These are phyloP conservation scores for Calypte anna DNA, from an alignment of 2,113 vertebrate genomes.

Conservation along the genomic window DNA sequence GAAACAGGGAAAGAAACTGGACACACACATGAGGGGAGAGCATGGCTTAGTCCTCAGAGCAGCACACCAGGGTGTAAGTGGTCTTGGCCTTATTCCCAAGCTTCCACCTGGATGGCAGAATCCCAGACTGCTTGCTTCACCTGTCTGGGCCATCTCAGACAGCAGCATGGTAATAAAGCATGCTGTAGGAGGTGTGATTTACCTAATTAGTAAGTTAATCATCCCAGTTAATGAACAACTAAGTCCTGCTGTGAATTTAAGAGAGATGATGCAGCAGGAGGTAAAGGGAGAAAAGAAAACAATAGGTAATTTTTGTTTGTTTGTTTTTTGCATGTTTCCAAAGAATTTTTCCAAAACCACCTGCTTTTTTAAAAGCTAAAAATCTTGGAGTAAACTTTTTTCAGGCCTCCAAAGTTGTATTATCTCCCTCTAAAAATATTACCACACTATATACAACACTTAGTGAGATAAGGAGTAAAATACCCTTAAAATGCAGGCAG, in stretches of 20 bases:
- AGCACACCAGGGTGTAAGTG: background rate
- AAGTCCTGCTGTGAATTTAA: background rate
- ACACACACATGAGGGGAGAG: background rate
- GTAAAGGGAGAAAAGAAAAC: background rate
- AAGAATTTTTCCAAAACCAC: background rate
- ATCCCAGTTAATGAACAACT: background rate
- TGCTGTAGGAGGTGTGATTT: background rate
- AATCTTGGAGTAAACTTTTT: background rate
- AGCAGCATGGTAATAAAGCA: background rate
- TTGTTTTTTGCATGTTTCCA: background rate
- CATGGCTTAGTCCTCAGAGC: background rate
- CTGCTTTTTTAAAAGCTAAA: background rate
- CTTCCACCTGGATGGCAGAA: background rate
- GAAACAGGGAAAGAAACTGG: background rate
- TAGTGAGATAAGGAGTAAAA: background rate
- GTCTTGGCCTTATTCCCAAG: background rate
- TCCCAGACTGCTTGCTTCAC: rapidly evolving
- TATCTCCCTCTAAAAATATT: background rate
- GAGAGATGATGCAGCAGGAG: background rate
- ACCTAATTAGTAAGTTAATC: background rate
- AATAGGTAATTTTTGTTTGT: background rate
- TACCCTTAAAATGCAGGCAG: background rate
- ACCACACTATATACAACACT: background rate
- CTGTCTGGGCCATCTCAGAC: background rate
- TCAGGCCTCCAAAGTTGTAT: background rate